Percentiles rank a stretch among this genome's conserved stretches.
These are phyloP conservation scores for Drosophila bifasciata DNA, from an alignment of 1,140 invertebrate species.

Conservation along the genomic window DNA sequence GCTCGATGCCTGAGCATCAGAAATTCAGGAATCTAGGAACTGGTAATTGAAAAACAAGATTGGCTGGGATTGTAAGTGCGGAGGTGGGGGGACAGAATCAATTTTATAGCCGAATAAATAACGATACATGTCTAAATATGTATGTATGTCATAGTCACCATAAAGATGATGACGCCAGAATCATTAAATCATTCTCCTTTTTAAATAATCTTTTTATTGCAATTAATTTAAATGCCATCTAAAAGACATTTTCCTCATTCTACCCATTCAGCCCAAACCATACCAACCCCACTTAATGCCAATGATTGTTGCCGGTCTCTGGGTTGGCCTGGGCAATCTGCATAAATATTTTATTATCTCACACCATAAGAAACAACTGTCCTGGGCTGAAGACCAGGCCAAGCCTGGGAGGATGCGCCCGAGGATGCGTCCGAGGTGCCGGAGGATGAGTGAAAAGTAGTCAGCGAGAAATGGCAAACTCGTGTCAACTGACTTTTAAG, in stretches of 20 bases:
- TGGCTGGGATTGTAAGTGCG: slow-evolving; percentile 14
- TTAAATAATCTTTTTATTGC: slow-evolving; percentile 39
- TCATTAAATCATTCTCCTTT: slow-evolving; percentile 30
- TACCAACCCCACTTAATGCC: slow-evolving; percentile 59
- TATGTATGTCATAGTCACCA: not conserved
- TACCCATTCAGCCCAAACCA: no score
- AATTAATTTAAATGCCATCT: slow-evolving; percentile 78
- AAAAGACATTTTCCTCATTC: slow-evolving; percentile 61
- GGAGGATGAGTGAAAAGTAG: slow-evolving; percentile 22
- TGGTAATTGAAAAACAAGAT: slow-evolving; percentile 44
- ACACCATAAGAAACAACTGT: slow-evolving; percentile 58
- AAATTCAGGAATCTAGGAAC: slow-evolving; percentile 2
- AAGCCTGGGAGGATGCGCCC: not conserved
- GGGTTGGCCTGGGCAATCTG: slow-evolving; percentile 56
- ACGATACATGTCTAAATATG: not conserved
- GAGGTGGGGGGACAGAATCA: not conserved
- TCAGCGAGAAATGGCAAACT: slow-evolving; percentile 75
- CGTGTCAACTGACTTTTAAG: slow-evolving; percentile 81
- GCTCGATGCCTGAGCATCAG: not conserved
- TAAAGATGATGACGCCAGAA: not conserved
- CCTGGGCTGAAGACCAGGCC: slow-evolving; percentile 29
- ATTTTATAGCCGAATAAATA: slow-evolving; percentile 4
- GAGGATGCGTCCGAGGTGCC: no score
- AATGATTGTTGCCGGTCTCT: slow-evolving; percentile 61
- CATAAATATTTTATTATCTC: slow-evolving; percentile 81